A percentile compares a stretch with the other conserved stretches of the same genome.
Conservation (phyloP, 2,888 invertebrate genomes). For the Coleophora flavipennella region DNA sequence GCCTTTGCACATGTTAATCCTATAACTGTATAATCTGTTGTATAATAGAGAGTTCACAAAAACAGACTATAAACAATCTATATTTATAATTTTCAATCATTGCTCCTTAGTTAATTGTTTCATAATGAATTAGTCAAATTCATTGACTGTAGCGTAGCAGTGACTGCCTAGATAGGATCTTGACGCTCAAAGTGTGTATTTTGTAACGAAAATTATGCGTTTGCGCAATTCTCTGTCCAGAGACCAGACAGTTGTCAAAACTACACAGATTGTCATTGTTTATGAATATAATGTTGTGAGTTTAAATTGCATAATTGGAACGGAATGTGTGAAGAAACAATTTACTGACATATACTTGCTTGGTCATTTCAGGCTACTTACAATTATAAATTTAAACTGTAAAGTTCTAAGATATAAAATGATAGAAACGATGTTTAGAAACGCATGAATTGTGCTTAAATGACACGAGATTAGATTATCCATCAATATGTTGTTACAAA, state of each 20-base stretch:
- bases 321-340: neutral
- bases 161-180: slow-evolving; percentile 17
- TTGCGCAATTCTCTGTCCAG: slow-evolving; percentile 16
- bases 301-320: slow-evolving; percentile 2
- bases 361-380: no score
- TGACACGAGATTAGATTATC: no score
- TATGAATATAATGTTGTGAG: slow-evolving; percentile 3
- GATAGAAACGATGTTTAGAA: no score
- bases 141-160: slow-evolving; percentile 8
- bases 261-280: slow-evolving; percentile 5
- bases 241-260: slow-evolving; percentile 11
- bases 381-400: no score
- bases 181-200: slow-evolving; percentile 17
- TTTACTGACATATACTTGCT: no score
- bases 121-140: slow-evolving; percentile 31
- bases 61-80: slow-evolving; percentile 4
- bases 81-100: slow-evolving; percentile 25
- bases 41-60: no score
- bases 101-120: slow-evolving; percentile 22
- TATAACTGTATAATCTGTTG: no score
- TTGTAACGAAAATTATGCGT: slow-evolving; percentile 23
- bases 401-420: no score
- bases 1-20: no score
- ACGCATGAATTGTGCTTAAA: no score
- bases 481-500: no score